Evolutionary conservation across 2,888 invertebrate genomes (phyloP).

Genomic region (Himalopsyche kuldschensis): DNA sequence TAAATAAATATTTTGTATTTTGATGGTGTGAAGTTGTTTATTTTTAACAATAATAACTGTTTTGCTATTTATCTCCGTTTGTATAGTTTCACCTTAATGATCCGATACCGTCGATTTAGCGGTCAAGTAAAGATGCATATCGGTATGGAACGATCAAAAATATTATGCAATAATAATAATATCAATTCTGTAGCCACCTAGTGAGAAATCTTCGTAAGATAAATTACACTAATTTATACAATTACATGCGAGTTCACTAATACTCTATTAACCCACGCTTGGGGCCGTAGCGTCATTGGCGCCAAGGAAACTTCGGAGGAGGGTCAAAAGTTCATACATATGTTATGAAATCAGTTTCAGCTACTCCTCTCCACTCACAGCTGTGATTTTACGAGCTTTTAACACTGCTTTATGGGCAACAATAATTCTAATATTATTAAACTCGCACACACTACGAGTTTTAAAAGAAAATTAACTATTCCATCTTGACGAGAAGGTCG

Average conservation of each 20-base stretch:
- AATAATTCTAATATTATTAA: not conserved
- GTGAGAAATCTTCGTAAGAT: not conserved
- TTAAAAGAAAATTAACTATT: no score
- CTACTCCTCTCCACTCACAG: not conserved
- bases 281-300: not conserved
- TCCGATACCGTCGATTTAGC: no score
- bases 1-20: no score
- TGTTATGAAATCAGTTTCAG: not conserved
- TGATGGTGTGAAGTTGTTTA: no score
- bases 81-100: no score
- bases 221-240: not conserved
- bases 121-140: no score
- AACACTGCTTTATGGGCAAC: not conserved
- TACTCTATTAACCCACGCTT: not conserved
- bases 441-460: not conserved
- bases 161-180: no score
- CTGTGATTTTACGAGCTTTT: not conserved
- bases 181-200: not conserved
- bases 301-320: not conserved
- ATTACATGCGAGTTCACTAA: not conserved
- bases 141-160: no score
- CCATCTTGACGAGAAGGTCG: no score
- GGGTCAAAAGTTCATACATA: not conserved
- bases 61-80: no score
- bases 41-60: no score